phyloP scores from a whole-genome alignment of 2,113 vertebrate genomes.

The Agelaius phoeniceus region DNA sequence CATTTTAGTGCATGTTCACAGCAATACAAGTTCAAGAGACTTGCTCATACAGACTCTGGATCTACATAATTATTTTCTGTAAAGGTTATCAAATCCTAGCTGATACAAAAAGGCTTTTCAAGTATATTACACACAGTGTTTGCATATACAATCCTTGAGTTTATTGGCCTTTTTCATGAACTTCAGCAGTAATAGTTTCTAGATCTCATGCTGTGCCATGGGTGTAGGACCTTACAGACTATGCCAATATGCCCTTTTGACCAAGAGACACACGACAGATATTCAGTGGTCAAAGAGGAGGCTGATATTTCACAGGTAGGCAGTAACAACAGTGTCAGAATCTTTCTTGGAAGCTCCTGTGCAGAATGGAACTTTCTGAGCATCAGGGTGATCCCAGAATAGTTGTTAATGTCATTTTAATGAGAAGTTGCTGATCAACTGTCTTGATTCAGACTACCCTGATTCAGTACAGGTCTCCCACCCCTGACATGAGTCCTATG shows the following conservation, averaged over 20 bases:
- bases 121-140: neutral
- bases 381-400: neutral
- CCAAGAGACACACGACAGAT: accelerated
- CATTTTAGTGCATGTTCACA: neutral
- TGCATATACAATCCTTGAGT: neutral
- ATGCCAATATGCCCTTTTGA: neutral
- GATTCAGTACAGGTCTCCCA: neutral
- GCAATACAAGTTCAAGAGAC: neutral
- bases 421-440: neutral
- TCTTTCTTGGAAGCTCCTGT: neutral
- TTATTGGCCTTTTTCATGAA: neutral
- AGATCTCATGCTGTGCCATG: neutral
- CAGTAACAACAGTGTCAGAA: accelerated
- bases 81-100: neutral
- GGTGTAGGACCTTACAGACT: neutral
- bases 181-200: neutral
- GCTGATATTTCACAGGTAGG: neutral
- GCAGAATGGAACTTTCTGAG: neutral
- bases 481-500: neutral
- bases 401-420: neutral
- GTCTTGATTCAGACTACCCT: neutral
- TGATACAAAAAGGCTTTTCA: neutral
- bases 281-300: neutral
- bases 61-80: neutral
- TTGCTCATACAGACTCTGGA: neutral